Conservation (phyloP, 1,140 invertebrate genomes). For the Drosophila orena region DNA sequence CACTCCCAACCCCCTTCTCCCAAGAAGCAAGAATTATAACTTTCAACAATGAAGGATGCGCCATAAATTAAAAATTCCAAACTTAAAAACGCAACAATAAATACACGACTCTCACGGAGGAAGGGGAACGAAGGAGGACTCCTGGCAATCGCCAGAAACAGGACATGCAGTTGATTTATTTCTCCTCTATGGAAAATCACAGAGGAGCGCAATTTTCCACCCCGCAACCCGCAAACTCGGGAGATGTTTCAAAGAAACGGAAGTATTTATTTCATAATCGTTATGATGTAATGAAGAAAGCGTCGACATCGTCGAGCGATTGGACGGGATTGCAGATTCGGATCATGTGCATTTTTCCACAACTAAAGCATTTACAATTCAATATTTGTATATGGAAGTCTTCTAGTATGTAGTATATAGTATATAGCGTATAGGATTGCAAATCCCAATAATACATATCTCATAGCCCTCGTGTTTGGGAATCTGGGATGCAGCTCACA, state of each 20-base stretch:
- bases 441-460: too few species aligned
- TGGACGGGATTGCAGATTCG: background rate
- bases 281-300: conserved; percentile 72
- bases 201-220: conserved; percentile 20
- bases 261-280: conserved; percentile 83
- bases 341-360: conserved; percentile 15
- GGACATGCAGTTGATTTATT: conserved; percentile 82
- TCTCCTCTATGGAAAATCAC: conserved; percentile 61
- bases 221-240: conserved; percentile 17
- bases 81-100: conserved; percentile 82
- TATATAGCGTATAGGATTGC: too few species aligned
- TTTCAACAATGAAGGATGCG: conserved; percentile 79
- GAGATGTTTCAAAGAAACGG: conserved; percentile 57
- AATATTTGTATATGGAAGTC: too few species aligned
- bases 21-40: conserved; percentile 71
- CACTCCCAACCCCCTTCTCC: conserved; percentile 29
- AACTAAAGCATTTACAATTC: background rate
- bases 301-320: conserved; percentile 17
- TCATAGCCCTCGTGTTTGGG: background rate
- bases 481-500: background rate
- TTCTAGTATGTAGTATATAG: too few species aligned
- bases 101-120: conserved; percentile 51
- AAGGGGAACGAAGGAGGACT: conserved; percentile 22
- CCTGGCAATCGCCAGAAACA: conserved; percentile 52
- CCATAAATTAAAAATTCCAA: conserved; percentile 83